Conservation (phyloP, 2,797 vertebrate species). For the Betta splendens region DNA sequence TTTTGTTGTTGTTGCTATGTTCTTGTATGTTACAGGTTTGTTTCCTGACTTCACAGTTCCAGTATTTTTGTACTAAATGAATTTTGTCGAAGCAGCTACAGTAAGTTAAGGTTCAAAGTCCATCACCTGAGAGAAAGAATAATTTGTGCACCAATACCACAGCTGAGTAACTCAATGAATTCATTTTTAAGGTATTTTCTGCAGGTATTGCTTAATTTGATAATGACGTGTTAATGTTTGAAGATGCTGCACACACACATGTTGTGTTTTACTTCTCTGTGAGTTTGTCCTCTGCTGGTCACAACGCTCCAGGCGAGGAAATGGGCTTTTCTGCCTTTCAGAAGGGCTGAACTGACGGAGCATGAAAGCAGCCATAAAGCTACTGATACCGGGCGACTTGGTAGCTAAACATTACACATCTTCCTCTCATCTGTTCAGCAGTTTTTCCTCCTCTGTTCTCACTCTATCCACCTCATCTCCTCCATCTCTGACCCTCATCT, state of each 20-base stretch:
- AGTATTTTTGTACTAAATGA: too few species aligned
- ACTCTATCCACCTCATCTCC: slow-evolving; percentile 21
- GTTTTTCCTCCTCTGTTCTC: slow-evolving; percentile 37
- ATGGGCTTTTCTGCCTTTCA: slow-evolving; percentile 47
- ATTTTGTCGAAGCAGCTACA: too few species aligned
- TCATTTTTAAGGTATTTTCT: not conserved
- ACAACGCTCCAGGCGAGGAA: slow-evolving; percentile 52
- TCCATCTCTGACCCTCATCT: slow-evolving; percentile 33
- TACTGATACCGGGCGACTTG: slow-evolving; percentile 35
- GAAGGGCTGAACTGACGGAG: slow-evolving; percentile 38
- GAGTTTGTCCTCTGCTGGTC: slow-evolving; percentile 30
- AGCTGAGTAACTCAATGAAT: too few species aligned
- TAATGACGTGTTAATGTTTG: slow-evolving; percentile 14
- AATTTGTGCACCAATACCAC: too few species aligned
- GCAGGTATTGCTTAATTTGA: not conserved
- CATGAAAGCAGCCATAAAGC: slow-evolving; percentile 58
- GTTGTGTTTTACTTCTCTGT: not conserved
- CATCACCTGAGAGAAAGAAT: too few species aligned
- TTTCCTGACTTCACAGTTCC: too few species aligned
- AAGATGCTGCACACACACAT: not conserved
- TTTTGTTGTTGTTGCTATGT: too few species aligned
- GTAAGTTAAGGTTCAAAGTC: too few species aligned
- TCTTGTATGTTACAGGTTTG: too few species aligned
- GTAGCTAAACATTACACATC: slow-evolving; percentile 69
- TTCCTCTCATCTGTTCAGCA: slow-evolving; percentile 56